Conservation (phyloP, 1,140 invertebrate genomes). For the Bombyx mandarina region DNA sequence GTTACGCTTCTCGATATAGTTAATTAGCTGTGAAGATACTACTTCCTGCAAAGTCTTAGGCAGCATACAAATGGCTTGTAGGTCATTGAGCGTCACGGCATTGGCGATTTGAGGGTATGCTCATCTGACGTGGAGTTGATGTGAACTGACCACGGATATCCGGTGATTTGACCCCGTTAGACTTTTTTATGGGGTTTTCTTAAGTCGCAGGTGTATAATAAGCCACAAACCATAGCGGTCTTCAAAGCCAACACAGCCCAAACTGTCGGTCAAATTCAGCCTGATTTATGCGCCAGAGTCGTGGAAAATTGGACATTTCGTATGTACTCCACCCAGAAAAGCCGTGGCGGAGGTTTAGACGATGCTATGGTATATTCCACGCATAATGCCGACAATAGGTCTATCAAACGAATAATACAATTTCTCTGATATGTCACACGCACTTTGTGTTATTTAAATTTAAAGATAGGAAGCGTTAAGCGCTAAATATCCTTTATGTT, state of each 20-base stretch:
- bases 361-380: conserved; percentile 23
- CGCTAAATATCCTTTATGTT: no score
- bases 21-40: no score
- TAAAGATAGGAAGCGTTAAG: conserved; percentile 7
- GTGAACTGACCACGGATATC: conserved; percentile 10
- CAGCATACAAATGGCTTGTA: no score
- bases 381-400: conserved; percentile 10
- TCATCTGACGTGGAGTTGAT: conserved; percentile 1
- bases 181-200: conserved; percentile 12
- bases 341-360: conserved; percentile 7
- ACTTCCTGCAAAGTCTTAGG: no score
- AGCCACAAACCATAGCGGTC: conserved; percentile 12
- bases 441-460: conserved; percentile 9
- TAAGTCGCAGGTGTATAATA: conserved; percentile 13
- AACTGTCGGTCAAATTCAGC: conserved; percentile 9
- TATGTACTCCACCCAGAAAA: conserved; percentile 11
- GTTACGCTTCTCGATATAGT: no score
- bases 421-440: conserved; percentile 6
- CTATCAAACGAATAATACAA: conserved; percentile 3
- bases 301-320: conserved; percentile 19
- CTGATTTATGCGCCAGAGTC: conserved; percentile 15
- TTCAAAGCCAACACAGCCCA: conserved; percentile 11
- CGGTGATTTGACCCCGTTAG: conserved; percentile 7
- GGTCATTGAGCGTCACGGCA: no score
- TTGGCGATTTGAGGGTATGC: not conserved